Base-by-base conservation (phyloP, 2,797 vertebrate species). In the Triplophysa yarkandensis region DNA sequence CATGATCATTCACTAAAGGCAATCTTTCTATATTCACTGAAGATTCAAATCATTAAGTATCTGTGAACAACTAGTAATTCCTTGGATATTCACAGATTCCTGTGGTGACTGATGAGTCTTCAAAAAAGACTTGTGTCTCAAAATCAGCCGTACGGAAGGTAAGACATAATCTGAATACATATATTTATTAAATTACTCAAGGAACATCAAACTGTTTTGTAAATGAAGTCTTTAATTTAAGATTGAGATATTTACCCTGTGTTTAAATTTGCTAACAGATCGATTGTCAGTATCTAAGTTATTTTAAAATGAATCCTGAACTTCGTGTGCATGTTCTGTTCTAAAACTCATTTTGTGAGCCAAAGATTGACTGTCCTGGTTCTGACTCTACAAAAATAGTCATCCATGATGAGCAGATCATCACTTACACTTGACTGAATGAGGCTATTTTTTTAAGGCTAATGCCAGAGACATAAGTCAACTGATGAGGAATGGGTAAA, bases 71-170 rank as follows among this genome's bases (percentile, higher is more conserved):
- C 44, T 23, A 61, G 58, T 62, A 44, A 17, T 41, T 74, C 17
- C 66, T 54, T n/a, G 74, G 77, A 74, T 77, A 73, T 82, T 81
- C 50, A 82, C 89, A 94, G 93, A 92, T 94, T 81, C 82, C 86
- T 44, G 86, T 83, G 30, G 84, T 65, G 0, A 88, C 87, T 1
- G 91, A 94, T 69, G 91, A 93, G 83, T 91, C 87, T 66, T 89
- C 87, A 1, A 92, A 91, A 74, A 85, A 91, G 52, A 87, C 83
- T 34, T 94, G 93, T 84, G 83, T 87, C 66, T 86, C 84, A 14
- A 88, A 89, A 83, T 76, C 83, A 43, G 77, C 81, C 6, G 85
- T 79, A 1, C 84, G 81, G 1, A 87, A 92, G 90, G 93, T 93
- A 88, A 80, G 72, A 62, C 19, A 34, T 19, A 36, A 13, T 44